A percentile compares a stretch with the other conserved stretches of the same genome.
Evolutionary conservation across 1,140 invertebrate genomes (phyloP).

Genomic region (Conopomorpha cramerella): DNA sequence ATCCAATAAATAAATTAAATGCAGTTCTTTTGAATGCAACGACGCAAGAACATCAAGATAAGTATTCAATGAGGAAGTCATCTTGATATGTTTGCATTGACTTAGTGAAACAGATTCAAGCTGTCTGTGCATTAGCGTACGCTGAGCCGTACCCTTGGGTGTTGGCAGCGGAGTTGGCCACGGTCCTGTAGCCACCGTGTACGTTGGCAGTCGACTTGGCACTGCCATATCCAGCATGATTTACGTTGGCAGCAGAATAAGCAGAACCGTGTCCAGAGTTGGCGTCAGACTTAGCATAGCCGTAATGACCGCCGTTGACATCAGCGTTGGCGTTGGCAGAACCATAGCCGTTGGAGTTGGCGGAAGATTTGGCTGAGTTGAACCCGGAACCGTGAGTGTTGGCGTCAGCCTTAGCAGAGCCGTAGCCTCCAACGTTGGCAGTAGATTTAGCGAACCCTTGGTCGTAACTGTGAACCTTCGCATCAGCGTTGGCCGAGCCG

Average conservation of each 20-base stretch:
- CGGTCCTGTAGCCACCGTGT: constrained; percentile 4
- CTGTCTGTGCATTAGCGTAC: constrained; percentile 23
- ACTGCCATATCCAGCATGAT: neutral
- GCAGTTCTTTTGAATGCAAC: too few species aligned
- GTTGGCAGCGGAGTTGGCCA: constrained; percentile 16
- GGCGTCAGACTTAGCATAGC: neutral
- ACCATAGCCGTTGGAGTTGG: constrained; percentile 12
- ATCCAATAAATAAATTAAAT: too few species aligned
- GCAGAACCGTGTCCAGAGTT: constrained; percentile 1
- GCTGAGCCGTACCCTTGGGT: constrained; percentile 14
- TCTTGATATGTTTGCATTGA: constrained; percentile 39
- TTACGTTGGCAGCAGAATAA: neutral
- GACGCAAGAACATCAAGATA: constrained; percentile 46
- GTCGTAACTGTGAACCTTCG: constrained; percentile 1
- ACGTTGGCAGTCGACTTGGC: neutral
- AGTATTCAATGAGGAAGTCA: constrained; percentile 26
- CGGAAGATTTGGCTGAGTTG: constrained; percentile 4
- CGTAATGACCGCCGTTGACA: constrained; percentile 13
- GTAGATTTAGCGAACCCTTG: neutral
- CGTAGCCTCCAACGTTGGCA: constrained; percentile 1
- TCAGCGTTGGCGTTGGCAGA: constrained; percentile 21
- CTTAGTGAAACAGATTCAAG: constrained; percentile 23
- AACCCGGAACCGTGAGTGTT: constrained; percentile 4
- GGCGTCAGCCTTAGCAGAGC: constrained; percentile 3
- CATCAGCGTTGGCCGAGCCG: constrained; percentile 1